These are phyloP conservation scores for Drosophila guanche DNA, from an alignment of 1,140 invertebrate genomes.

Conservation along the genomic window DNA sequence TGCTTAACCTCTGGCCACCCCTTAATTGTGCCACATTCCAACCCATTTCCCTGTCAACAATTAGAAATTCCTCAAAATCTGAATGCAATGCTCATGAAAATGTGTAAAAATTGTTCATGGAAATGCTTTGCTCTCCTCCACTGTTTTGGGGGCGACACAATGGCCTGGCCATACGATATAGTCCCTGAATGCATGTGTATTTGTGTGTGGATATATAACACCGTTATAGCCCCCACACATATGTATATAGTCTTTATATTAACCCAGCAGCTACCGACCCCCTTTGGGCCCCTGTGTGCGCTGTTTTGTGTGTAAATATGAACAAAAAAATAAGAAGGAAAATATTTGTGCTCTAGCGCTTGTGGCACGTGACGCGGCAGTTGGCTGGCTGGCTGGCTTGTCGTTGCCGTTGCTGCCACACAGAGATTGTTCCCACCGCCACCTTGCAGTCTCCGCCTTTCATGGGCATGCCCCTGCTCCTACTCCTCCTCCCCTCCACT, in stretches of 20 bases:
- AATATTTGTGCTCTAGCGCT: slow-evolving; percentile 74
- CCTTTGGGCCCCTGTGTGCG: slow-evolving; percentile 15
- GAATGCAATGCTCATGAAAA: slow-evolving; percentile 34
- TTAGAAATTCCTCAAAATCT: slow-evolving; percentile 43
- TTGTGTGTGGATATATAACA: neutral
- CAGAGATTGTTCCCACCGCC: slow-evolving; percentile 41
- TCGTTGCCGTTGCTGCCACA: slow-evolving; percentile 26
- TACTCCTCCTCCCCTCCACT: neutral
- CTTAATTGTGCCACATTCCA: slow-evolving; percentile 21
- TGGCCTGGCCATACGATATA: slow-evolving; percentile 39
- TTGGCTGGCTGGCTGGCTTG: slow-evolving; percentile 39
- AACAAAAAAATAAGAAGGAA: slow-evolving; percentile 45
- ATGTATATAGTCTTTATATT: slow-evolving; percentile 33
- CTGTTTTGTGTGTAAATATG: slow-evolving; percentile 19
- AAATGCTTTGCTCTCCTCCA: slow-evolving; percentile 32
- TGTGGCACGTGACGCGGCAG: slow-evolving; percentile 68
- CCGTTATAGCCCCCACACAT: slow-evolving; percentile 9
- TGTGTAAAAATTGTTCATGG: slow-evolving; percentile 35
- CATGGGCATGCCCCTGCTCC: neutral
- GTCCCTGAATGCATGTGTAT: slow-evolving; percentile 6
- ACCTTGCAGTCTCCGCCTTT: slow-evolving; percentile 18
- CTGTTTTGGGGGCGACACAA: slow-evolving; percentile 48
- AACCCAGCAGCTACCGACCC: too few relatives aligned
- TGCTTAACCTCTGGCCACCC: neutral
- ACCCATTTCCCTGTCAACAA: slow-evolving; percentile 17